Conservation (phyloP, 2,888 invertebrate genomes). For the Mystacides longicornis region DNA sequence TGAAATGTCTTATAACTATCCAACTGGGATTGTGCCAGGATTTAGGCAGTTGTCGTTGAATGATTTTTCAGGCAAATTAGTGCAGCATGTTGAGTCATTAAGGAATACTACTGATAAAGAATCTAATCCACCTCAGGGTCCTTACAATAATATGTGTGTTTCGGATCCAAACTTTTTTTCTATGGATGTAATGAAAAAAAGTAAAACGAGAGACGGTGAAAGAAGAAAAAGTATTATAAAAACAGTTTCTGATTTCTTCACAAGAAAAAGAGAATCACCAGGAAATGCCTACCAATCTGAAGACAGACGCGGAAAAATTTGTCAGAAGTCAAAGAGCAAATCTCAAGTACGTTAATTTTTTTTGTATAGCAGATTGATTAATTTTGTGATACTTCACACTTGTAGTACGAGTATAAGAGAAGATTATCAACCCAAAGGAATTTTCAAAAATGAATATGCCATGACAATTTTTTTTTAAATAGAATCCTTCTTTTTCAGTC, state of each 20-base stretch:
- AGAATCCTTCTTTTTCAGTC: slow-evolving; percentile 43
- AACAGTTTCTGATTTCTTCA: slow-evolving; percentile 75
- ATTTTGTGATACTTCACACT: too few relatives aligned
- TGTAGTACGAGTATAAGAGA: too few relatives aligned
- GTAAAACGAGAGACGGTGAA: slow-evolving; percentile 48
- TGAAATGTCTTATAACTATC: slow-evolving; percentile 16
- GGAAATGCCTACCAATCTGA: slow-evolving; percentile 51
- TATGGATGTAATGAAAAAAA: slow-evolving; percentile 32
- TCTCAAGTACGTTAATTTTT: slow-evolving; percentile 17
- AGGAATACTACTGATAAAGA: slow-evolving; percentile 34
- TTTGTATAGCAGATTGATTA: not conserved
- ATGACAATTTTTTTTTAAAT: too few relatives aligned
- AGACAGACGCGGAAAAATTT: slow-evolving; percentile 18
- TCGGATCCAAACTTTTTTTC: slow-evolving; percentile 52
- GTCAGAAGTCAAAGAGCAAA: slow-evolving; percentile 17
- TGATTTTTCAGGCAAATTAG: slow-evolving; percentile 24
- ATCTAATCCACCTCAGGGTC: slow-evolving; percentile 29
- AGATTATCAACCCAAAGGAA: too few relatives aligned
- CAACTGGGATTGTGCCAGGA: slow-evolving; percentile 23
- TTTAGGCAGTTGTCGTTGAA: slow-evolving; percentile 24
- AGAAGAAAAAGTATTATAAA: slow-evolving; percentile 77
- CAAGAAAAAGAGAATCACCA: slow-evolving; percentile 61
- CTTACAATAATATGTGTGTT: slow-evolving; percentile 40
- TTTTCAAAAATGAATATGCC: too few relatives aligned
- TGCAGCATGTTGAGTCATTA: slow-evolving; percentile 23